Conservation (phyloP, 35 echinoderm and acorn worm genomes). For the Amphiura filiformis region DNA sequence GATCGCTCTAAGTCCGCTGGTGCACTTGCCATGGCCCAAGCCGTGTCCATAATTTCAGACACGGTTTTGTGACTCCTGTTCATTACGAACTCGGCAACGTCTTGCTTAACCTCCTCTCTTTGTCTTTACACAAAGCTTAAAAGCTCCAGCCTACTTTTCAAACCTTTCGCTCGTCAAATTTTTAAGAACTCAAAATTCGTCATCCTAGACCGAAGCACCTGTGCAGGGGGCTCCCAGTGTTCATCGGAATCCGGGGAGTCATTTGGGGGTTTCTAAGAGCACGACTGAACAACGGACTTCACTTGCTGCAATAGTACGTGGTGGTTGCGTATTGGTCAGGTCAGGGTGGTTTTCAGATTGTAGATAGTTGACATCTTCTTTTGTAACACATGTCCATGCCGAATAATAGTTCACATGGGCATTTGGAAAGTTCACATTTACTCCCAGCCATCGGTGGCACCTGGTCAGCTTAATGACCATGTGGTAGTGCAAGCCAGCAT, state of each 20-base stretch:
- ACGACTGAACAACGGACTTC: neutral
- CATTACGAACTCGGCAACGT: too few relatives aligned
- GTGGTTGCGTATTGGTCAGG: neutral
- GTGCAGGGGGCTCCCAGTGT: neutral
- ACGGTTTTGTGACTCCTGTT: too few relatives aligned
- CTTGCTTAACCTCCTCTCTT: too few relatives aligned
- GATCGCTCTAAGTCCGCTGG: too few relatives aligned
- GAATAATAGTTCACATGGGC: neutral
- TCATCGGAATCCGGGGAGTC: neutral
- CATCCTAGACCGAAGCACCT: neutral
- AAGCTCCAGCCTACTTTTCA: too few relatives aligned
- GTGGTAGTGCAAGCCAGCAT: conserved; percentile 4
- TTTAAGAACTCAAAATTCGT: neutral
- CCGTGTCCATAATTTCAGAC: too few relatives aligned
- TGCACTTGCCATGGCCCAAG: too few relatives aligned
- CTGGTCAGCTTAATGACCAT: neutral
- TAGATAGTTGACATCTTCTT: neutral
- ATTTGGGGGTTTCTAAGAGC: neutral
- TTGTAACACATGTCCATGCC: neutral
- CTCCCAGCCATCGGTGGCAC: neutral
- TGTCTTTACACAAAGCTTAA: too few relatives aligned
- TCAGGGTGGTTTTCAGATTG: conserved; percentile 1
- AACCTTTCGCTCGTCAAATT: neutral
- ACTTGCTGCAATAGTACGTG: too few relatives aligned
- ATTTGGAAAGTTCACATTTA: neutral